Evolutionary conservation across 2,888 invertebrate species (phyloP).

Genomic region (Trachelus stipa): DNA sequence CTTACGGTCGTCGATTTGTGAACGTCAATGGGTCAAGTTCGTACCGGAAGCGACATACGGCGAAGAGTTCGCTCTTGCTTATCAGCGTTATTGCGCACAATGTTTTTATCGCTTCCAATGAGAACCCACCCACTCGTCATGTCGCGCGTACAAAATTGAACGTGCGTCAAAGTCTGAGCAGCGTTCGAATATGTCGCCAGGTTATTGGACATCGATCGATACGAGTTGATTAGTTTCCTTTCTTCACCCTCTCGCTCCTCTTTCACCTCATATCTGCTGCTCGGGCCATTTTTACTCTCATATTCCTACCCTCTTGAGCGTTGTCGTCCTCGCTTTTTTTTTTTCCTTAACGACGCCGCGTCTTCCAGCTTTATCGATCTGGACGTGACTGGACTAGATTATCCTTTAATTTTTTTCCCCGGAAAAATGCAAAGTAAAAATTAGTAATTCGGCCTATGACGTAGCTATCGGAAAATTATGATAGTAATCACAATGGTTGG

Average conservation of each 20-base stretch:
- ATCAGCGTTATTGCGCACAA: not conserved
- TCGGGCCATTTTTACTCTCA: not conserved
- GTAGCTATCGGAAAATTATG: too few relatives aligned
- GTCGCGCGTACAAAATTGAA: not conserved
- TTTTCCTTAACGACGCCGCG: not conserved
- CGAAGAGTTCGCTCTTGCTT: not conserved
- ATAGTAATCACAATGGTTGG: too few relatives aligned
- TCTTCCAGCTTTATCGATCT: not conserved
- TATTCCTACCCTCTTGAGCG: not conserved
- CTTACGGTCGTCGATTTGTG: not conserved
- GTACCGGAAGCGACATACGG: slow-evolving; percentile 3
- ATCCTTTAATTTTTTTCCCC: not conserved
- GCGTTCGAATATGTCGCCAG: not conserved
- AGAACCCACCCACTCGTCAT: not conserved
- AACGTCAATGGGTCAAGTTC: slow-evolving; percentile 3
- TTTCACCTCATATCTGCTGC: not conserved
- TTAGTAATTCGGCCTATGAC: not conserved
- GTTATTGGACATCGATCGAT: slow-evolving; percentile 5
- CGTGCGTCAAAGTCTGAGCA: not conserved
- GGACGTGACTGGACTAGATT: not conserved
- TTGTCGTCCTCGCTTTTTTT: not conserved
- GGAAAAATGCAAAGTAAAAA: not conserved
- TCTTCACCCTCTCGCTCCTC: not conserved
- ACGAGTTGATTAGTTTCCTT: not conserved
- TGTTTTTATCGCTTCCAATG: not conserved